Base-by-base conservation (phyloP, 2,888 invertebrate genomes). In the Iphiclides podalirius region DNA sequence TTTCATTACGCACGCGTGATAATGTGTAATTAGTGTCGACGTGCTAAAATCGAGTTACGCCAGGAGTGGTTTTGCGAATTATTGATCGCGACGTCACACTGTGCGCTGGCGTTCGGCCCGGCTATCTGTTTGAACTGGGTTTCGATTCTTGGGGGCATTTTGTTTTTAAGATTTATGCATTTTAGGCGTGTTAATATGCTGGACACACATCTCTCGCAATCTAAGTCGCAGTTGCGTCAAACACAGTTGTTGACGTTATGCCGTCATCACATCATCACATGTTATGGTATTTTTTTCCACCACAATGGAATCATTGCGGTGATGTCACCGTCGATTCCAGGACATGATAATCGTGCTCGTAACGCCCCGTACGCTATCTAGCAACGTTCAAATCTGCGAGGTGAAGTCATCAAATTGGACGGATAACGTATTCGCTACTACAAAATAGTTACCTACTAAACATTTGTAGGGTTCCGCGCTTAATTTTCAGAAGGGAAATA, bases 21-120 rank as follows among this genome's bases (percentile, higher is more conserved):
- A 77, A 79, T 84, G 79, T 76, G 72, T 76, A 64, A 78, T 85
- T 84, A 84, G 79, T 76, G 77, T 64, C 66, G 70, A 79, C 64
- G 77, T 80, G 83, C 81, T 83, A 81, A 85, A 82, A 84, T 74
- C 60, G 63, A 75, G 68, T 77, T 67, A 64, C 67, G 71, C 60
- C 69, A 60, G 59, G 65, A 64, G 64, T 75, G 77, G 74, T 78
- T 81, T 79, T 80, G 75, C 76, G 66, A 72, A 61, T 63, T 67
- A 74, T 75, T 73, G 76, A 79, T 77, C 75, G 74, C 69, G 72
- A 66, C 70, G 66, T 66, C 67, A 68, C 68, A 76, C 76, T 77
- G 80, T 77, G 79, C 79, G 79, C 42, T 79, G 74, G 75, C 68
- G 66, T 64, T 62, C 69, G 69, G 67, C 75, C 78, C 79, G 78